Evolutionary conservation across 2,113 vertebrate genomes (phyloP).

Genomic region (Rallus limicola): DNA sequence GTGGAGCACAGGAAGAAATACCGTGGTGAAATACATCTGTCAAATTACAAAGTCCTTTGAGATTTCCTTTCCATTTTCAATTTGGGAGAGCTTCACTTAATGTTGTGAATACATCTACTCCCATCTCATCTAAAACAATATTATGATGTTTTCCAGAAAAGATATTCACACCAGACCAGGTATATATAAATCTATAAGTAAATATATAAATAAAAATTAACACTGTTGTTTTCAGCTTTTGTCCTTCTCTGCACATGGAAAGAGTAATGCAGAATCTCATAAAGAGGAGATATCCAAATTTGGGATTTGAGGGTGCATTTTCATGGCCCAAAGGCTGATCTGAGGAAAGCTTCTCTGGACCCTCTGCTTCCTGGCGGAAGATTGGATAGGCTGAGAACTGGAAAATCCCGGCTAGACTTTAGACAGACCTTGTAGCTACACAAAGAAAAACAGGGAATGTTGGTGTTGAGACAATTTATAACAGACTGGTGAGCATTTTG

Average conservation of each 20-base stretch:
- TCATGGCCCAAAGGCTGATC: background rate
- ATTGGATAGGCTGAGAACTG: background rate
- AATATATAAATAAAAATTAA: background rate
- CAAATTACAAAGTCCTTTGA: background rate
- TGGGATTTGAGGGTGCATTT: background rate
- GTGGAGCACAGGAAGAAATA: background rate
- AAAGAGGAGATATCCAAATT: background rate
- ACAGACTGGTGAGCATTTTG: conserved; percentile 48
- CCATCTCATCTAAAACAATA: background rate
- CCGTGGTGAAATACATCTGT: background rate
- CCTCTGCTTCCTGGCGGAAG: background rate
- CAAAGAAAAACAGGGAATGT: conserved; percentile 11
- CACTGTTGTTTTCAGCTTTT: background rate
- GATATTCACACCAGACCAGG: background rate
- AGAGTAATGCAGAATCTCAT: background rate
- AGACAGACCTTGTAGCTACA: conserved; percentile 23
- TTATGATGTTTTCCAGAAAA: background rate
- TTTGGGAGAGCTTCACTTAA: background rate
- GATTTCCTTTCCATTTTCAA: background rate
- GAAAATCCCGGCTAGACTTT: conserved; percentile 38
- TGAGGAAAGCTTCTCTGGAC: background rate
- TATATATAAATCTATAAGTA: too few species aligned
- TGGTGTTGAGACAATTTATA: conserved; percentile 12
- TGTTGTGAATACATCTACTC: background rate
- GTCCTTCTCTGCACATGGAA: background rate